Evolutionary conservation across 35 echinoderm and acorn worm species (phyloP).

Genomic region (Ophiothrix spiculata): DNA sequence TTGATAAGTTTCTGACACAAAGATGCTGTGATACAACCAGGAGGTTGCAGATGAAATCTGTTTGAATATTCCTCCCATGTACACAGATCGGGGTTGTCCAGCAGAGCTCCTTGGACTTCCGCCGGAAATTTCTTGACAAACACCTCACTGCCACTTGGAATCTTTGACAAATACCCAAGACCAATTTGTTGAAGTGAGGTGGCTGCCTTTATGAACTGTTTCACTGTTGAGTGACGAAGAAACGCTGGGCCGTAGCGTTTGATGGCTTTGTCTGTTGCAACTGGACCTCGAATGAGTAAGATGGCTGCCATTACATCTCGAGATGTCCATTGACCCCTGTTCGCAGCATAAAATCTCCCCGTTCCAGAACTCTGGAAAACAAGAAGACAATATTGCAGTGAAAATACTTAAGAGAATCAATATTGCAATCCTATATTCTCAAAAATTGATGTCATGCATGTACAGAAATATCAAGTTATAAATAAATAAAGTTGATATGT

Average conservation of each 20-base stretch:
- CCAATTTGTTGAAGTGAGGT: background rate
- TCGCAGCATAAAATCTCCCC: background rate
- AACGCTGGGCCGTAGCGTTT: constrained; percentile 2
- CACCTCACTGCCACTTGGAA: background rate
- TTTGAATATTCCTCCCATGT: background rate
- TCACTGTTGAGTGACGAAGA: background rate
- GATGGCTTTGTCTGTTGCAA: background rate
- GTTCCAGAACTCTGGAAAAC: no score
- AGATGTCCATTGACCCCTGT: background rate
- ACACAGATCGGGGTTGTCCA: background rate
- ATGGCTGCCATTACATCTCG: constrained; percentile 5
- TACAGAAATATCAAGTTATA: no score
- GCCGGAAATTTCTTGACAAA: background rate
- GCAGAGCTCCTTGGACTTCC: background rate
- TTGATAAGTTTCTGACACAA: background rate
- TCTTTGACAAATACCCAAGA: background rate
- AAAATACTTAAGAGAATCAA: no score
- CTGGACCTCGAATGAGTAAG: background rate
- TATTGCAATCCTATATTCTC: no score
- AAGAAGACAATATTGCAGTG: no score
- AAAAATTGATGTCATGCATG: no score
- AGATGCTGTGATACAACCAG: background rate
- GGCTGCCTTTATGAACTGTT: background rate
- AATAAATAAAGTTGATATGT: no score
- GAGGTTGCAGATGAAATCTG: background rate